Evolutionary conservation across 2,797 vertebrate species (phyloP).

Genomic region (Girardinus metallicus): DNA sequence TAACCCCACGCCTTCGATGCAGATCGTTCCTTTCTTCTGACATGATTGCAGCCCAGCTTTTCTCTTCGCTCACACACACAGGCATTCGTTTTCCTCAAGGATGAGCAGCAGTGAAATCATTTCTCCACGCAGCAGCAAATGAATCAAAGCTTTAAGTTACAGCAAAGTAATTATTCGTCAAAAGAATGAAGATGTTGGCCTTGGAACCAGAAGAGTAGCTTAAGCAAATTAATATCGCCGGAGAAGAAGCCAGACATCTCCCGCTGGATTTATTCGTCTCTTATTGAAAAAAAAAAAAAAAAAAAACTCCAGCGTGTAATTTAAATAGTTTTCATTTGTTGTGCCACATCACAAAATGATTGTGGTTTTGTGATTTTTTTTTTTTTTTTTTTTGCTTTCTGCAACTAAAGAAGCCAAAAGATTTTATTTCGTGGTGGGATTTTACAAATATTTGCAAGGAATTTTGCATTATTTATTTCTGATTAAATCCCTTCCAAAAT

Average conservation of each 20-base stretch:
- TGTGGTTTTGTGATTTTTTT: too few relatives aligned
- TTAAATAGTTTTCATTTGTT: neutral
- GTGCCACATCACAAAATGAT: neutral
- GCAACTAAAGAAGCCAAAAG: neutral
- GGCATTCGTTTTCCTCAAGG: neutral
- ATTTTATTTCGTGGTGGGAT: neutral
- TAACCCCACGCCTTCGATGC: slow-evolving; percentile 11
- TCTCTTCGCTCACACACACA: slow-evolving; percentile 4
- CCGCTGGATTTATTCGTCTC: neutral
- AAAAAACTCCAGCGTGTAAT: neutral
- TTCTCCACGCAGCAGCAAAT: neutral
- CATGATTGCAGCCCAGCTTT: slow-evolving; percentile 9
- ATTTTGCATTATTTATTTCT: neutral
- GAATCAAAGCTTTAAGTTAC: slow-evolving; percentile 6
- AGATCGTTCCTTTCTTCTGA: neutral
- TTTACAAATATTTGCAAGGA: neutral
- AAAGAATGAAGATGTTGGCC: neutral
- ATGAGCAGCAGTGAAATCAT: slow-evolving; percentile 1
- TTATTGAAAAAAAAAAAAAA: neutral
- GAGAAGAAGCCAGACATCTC: neutral
- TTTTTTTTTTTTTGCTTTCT: neutral
- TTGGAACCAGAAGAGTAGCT: neutral
- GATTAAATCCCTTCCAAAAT: neutral
- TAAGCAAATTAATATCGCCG: neutral
- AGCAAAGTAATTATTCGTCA: neutral